These are phyloP conservation scores for Sturnus vulgaris DNA, from an alignment of 2,113 vertebrate genomes.

Conservation along the genomic window DNA sequence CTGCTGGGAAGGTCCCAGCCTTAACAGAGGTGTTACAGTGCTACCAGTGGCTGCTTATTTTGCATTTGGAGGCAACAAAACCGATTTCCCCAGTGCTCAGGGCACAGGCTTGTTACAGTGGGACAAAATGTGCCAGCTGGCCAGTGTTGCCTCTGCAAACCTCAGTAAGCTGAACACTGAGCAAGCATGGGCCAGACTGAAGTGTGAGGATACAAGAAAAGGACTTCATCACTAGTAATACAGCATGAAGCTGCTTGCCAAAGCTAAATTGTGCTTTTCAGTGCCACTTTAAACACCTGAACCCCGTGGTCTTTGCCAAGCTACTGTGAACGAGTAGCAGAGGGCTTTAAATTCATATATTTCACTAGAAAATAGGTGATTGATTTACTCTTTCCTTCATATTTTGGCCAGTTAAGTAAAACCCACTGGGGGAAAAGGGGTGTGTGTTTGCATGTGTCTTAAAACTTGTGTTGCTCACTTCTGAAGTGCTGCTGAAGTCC, in stretches of 20 bases:
- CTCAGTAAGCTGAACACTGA: neutral
- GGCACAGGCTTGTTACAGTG: neutral
- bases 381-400: neutral
- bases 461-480: neutral
- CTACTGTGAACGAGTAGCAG: neutral
- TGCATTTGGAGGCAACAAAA: neutral
- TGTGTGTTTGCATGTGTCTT: too few relatives aligned
- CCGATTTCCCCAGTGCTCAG: neutral
- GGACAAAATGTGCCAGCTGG: neutral
- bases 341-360: neutral
- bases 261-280: neutral
- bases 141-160: too few relatives aligned
- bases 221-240: neutral
- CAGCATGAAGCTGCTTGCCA: neutral
- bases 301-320: neutral
- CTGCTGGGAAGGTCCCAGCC: neutral
- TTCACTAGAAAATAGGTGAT: neutral
- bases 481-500: neutral
- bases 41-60: neutral
- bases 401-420: neutral
- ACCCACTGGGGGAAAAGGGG: neutral
- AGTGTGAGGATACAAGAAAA: neutral
- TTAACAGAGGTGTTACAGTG: fast-evolving
- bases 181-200: neutral
- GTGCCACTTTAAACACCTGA: neutral